A percentile compares a stretch with the other conserved stretches of the same genome.
Evolutionary conservation across 1,140 invertebrate species (phyloP).

Genomic region (Drosophila tani): DNA sequence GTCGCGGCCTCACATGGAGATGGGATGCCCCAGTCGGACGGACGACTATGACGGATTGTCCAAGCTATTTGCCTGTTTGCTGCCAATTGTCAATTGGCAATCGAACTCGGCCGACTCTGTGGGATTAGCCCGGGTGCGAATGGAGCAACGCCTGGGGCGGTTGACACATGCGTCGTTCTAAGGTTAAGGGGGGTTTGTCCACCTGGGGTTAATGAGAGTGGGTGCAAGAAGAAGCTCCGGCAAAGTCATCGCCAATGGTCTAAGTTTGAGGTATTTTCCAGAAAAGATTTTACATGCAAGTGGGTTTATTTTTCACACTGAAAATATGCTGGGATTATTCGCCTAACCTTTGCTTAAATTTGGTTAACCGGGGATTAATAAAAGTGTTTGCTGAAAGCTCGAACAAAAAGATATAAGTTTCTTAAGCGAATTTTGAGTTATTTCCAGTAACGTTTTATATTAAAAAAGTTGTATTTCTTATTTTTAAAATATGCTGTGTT

Average conservation of each 20-base stretch:
- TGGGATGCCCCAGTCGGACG: background rate
- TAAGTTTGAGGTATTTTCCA: background rate
- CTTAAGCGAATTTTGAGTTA: background rate
- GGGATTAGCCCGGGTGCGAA: conserved; percentile 28
- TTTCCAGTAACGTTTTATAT: background rate
- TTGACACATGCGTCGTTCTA: conserved; percentile 1
- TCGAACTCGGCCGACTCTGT: conserved; percentile 9
- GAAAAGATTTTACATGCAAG: background rate
- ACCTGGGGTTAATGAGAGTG: conserved; percentile 14
- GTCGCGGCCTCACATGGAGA: conserved; percentile 1
- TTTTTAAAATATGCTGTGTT: background rate
- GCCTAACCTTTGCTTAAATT: too few relatives aligned
- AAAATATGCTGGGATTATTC: too few relatives aligned
- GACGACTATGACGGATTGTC: conserved; percentile 29
- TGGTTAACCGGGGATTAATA: background rate
- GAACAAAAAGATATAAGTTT: background rate
- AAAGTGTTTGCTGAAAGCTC: background rate
- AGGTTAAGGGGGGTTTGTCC: background rate
- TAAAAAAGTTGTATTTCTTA: background rate
- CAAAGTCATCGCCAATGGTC: background rate
- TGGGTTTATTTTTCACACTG: background rate
- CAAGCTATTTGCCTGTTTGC: conserved; percentile 35
- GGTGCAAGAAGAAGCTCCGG: background rate
- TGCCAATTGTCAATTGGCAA: conserved; percentile 39
- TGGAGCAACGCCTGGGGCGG: conserved; percentile 12